Percentiles rank a stretch among this genome's conserved stretches.
Conservation (phyloP, 1,140 invertebrate species). For the Leptestheria dahalacensis region DNA sequence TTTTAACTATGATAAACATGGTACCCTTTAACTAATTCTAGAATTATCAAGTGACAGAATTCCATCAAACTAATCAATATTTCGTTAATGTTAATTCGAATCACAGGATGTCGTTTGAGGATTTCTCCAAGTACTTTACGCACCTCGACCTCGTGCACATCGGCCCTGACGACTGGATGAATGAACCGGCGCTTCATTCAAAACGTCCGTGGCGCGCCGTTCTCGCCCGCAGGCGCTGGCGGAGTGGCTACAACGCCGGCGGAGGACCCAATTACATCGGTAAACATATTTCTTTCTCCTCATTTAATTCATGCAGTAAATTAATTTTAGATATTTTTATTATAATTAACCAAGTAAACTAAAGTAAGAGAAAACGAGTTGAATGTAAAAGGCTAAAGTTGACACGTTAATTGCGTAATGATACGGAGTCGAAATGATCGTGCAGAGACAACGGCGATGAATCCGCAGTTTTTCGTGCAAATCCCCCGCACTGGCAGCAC, state of each 20-base stretch:
- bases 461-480: slow-evolving; percentile 54
- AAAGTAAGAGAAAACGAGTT: too few relatives aligned
- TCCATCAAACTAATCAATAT: too few relatives aligned
- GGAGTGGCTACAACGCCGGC: slow-evolving; percentile 50
- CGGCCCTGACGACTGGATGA: slow-evolving; percentile 57
- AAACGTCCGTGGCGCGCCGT: slow-evolving; percentile 55
- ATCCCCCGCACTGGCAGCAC: slow-evolving; percentile 39
- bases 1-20: too few relatives aligned
- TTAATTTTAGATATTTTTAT: too few relatives aligned
- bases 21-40: too few relatives aligned
- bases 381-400: neutral
- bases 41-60: too few relatives aligned
- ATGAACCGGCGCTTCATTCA: slow-evolving; percentile 44
- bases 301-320: too few relatives aligned
- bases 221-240: slow-evolving; percentile 46
- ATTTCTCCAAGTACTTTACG: slow-evolving; percentile 50
- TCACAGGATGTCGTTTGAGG: slow-evolving; percentile 56
- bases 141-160: slow-evolving; percentile 60
- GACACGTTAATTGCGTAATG: neutral
- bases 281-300: slow-evolving; percentile 23
- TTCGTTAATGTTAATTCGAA: too few relatives aligned
- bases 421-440: slow-evolving; percentile 14
- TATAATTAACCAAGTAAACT: too few relatives aligned
- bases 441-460: slow-evolving; percentile 47
- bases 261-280: slow-evolving; percentile 43